Conservation (phyloP, 2,888 invertebrate species). For the Caenorhabditis sp. region DNA sequence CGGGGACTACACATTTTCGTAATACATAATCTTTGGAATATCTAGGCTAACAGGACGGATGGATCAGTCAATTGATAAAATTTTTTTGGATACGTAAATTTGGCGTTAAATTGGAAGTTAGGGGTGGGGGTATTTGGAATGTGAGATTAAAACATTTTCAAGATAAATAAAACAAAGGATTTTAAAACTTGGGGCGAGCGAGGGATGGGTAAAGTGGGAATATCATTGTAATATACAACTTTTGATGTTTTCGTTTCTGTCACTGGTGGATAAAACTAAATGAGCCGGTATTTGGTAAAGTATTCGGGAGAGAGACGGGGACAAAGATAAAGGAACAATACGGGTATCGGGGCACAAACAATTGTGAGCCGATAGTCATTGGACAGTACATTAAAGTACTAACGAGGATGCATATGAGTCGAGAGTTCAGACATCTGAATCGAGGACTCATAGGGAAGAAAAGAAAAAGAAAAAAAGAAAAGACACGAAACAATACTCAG, state of each 20-base stretch:
- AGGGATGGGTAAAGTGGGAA: slow-evolving; percentile 1
- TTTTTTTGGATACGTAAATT: background rate
- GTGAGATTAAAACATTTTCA: slow-evolving; percentile 40
- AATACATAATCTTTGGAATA: slow-evolving; percentile 53
- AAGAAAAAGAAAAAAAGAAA: background rate
- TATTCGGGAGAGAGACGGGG: slow-evolving; percentile 40
- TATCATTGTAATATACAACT: slow-evolving; percentile 13
- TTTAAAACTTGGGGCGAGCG: too few relatives aligned
- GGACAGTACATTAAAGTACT: slow-evolving; percentile 6
- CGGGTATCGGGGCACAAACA: too few relatives aligned
- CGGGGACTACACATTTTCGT: slow-evolving; percentile 54
- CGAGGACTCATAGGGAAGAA: slow-evolving; percentile 13
- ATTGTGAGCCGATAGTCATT: slow-evolving; percentile 30
- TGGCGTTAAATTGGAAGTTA: slow-evolving; percentile 20
- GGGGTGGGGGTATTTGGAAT: slow-evolving; percentile 46
- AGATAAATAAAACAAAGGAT: background rate
- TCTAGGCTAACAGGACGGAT: slow-evolving; percentile 39
- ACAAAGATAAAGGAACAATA: slow-evolving; percentile 25
- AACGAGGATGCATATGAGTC: slow-evolving; percentile 7
- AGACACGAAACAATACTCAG: slow-evolving; percentile 6
- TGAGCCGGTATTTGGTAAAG: slow-evolving; percentile 63
- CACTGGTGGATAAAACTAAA: slow-evolving; percentile 62
- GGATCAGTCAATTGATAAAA: slow-evolving; percentile 10
- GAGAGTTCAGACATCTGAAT: slow-evolving; percentile 52
- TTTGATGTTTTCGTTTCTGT: slow-evolving; percentile 37